These are phyloP conservation scores for Lethocerus indicus DNA, from an alignment of 1,140 invertebrate genomes.

Conservation along the genomic window DNA sequence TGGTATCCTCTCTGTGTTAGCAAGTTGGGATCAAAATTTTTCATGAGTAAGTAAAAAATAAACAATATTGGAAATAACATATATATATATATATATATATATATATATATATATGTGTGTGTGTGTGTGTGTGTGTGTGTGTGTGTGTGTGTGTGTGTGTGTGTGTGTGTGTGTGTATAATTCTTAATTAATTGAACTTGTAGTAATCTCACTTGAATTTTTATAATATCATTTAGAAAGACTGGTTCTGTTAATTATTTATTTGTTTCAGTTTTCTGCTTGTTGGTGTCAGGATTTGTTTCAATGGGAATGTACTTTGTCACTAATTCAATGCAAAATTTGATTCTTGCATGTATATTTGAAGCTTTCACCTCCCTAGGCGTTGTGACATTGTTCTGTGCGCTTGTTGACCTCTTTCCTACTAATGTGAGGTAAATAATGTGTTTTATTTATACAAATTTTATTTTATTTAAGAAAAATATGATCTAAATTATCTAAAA, in stretches of 20 bases:
- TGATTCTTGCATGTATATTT: conserved; percentile 54
- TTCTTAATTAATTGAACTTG: background rate
- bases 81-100: conserved; percentile 1
- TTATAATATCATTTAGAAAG: background rate
- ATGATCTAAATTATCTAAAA: background rate
- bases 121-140: too few relatives aligned
- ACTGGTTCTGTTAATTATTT: background rate
- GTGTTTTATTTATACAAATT: background rate
- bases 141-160: background rate
- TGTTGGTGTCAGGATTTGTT: conserved; percentile 50
- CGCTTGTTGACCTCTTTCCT: conserved; percentile 58
- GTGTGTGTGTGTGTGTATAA: background rate
- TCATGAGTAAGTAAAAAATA: conserved; percentile 35
- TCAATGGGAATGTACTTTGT: conserved; percentile 61
- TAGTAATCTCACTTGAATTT: background rate
- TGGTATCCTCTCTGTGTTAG: conserved; percentile 53
- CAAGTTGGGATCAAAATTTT: conserved; percentile 52
- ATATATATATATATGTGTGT: background rate
- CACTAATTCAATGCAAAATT: conserved; percentile 44
- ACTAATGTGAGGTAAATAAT: conserved; percentile 49
- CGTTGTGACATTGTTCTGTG: conserved; percentile 55
- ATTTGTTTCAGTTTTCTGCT: conserved; percentile 41
- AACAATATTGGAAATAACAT: background rate
- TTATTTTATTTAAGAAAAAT: background rate
- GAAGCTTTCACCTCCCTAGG: conserved; percentile 55